A percentile compares a stretch with the other conserved stretches of the same genome.
Evolutionary conservation across 2,888 invertebrate species (phyloP).

Genomic region (Congeria kusceri): DNA sequence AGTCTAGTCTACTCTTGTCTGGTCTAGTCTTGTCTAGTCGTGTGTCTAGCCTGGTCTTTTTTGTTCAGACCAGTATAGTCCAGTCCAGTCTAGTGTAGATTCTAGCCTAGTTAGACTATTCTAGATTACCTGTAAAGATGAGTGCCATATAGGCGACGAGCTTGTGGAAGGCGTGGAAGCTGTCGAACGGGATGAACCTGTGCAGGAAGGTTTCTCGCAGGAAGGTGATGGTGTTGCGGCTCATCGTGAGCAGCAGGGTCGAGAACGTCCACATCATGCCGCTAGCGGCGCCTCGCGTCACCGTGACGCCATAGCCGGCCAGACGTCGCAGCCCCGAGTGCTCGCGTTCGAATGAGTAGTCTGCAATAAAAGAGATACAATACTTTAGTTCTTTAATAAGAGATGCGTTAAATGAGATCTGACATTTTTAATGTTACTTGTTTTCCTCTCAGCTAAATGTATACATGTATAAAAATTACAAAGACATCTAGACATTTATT

Average conservation of each 20-base stretch:
- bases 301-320: constrained; percentile 88
- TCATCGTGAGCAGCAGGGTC: constrained; percentile 88
- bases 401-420: no score
- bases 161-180: constrained; percentile 87
- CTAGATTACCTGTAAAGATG: constrained; percentile 86
- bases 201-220: constrained; percentile 88
- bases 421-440: no score
- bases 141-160: constrained; percentile 88
- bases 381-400: no score
- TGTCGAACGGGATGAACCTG: constrained; percentile 88
- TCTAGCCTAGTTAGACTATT: background rate
- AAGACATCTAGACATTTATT: no score
- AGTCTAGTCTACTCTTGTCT: no score
- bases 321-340: constrained; percentile 88
- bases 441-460: no score
- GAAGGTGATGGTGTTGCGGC: constrained; percentile 88
- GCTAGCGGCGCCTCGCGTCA: constrained; percentile 89
- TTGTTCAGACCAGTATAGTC: no score
- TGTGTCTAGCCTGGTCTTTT: no score
- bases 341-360: constrained; percentile 87
- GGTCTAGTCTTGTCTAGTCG: no score
- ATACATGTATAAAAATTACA: no score
- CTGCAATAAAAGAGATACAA: constrained; percentile 83
- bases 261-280: constrained; percentile 89
- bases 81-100: no score